phyloP scores from a whole-genome alignment of 2,113 vertebrate species.

The Zosterops lateralis region DNA sequence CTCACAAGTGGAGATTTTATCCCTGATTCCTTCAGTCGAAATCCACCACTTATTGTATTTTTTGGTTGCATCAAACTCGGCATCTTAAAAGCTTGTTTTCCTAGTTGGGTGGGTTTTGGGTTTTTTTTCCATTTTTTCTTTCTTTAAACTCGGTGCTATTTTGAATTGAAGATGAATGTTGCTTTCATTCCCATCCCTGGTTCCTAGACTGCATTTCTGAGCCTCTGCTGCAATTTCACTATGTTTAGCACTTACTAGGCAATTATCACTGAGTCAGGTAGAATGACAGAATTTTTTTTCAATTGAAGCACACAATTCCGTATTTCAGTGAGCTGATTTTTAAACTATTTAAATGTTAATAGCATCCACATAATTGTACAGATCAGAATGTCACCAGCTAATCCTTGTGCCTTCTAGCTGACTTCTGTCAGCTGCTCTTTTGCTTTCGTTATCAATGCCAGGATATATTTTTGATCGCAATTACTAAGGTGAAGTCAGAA shows the following conservation, averaged over 20 bases:
- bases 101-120: not conserved
- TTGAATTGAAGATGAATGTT: slow-evolving; percentile 68
- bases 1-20: slow-evolving; percentile 60
- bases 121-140: not conserved
- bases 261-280: slow-evolving; percentile 70
- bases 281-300: slow-evolving; percentile 59
- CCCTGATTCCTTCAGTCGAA: slow-evolving; percentile 62
- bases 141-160: slow-evolving; percentile 69
- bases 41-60: slow-evolving; percentile 69
- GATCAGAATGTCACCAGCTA: slow-evolving; percentile 54
- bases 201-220: slow-evolving; percentile 28
- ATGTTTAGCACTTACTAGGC: slow-evolving; percentile 46
- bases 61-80: slow-evolving; percentile 75
- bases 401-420: slow-evolving; percentile 39
- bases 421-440: slow-evolving; percentile 36
- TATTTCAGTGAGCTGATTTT: slow-evolving; percentile 61
- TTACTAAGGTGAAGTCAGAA: slow-evolving; percentile 30
- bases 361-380: slow-evolving; percentile 58
- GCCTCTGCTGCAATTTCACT: slow-evolving; percentile 51
- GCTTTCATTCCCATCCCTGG: slow-evolving; percentile 40
- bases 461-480: slow-evolving; percentile 42
- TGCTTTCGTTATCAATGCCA: slow-evolving; percentile 30
- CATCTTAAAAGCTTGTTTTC: slow-evolving; percentile 76
- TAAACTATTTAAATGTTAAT: slow-evolving; percentile 63
- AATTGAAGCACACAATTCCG: slow-evolving; percentile 32